These are phyloP conservation scores for Bombus soroeensis DNA, from an alignment of 1,140 invertebrate genomes.

Conservation along the genomic window DNA sequence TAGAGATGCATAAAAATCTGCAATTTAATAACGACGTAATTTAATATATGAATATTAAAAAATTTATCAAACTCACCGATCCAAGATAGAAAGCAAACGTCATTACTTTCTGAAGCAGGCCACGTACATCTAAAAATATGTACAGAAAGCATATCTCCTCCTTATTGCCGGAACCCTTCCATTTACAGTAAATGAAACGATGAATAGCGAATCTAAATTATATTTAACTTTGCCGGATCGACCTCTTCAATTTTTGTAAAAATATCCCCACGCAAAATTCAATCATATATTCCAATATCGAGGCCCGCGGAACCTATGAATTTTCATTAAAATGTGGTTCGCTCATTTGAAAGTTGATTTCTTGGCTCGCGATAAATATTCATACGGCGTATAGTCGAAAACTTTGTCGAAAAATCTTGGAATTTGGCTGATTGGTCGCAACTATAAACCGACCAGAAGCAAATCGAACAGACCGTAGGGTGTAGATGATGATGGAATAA, in stretches of 20 bases:
- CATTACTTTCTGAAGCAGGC: neutral
- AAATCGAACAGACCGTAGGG: neutral
- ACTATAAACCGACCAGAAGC: neutral
- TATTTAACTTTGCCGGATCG: too few relatives aligned
- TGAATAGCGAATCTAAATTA: neutral
- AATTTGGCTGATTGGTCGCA: too few relatives aligned
- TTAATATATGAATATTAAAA: too few relatives aligned
- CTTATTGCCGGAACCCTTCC: neutral
- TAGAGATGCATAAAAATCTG: too few relatives aligned
- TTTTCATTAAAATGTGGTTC: conserved; percentile 39
- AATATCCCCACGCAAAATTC: conserved; percentile 2
- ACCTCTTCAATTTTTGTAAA: neutral
- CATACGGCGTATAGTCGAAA: neutral
- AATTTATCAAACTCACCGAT: too few relatives aligned
- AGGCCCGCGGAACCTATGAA: conserved; percentile 11
- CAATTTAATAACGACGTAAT: too few relatives aligned
- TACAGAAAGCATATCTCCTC: neutral
- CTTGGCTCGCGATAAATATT: conserved; percentile 35
- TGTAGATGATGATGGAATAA: too few relatives aligned
- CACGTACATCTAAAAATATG: neutral
- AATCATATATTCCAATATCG: conserved; percentile 19
- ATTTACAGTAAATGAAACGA: neutral
- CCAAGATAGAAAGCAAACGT: neutral
- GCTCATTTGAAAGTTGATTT: conserved; percentile 49
- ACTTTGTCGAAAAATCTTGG: neutral